phyloP scores from a whole-genome alignment of 2,113 vertebrate genomes.

The Protomyctophum bolini region DNA sequence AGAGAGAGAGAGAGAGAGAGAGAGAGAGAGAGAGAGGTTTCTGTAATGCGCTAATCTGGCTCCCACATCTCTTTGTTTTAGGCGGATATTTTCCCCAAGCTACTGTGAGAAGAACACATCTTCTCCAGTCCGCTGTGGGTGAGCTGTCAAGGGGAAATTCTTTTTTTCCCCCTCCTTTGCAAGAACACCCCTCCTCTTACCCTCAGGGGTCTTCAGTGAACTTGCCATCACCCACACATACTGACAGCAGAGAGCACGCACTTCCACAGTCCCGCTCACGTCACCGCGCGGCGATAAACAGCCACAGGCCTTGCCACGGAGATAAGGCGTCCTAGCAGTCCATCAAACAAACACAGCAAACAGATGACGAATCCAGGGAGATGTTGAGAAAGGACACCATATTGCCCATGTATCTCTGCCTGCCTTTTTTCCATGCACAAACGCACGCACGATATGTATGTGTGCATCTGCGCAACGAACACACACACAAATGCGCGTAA shows the following conservation, averaged over 20 bases:
- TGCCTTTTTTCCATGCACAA: slow-evolving; percentile 28
- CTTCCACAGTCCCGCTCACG: slow-evolving; percentile 45
- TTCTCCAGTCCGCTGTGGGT: slow-evolving; percentile 55
- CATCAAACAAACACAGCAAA: slow-evolving; percentile 67
- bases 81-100: slow-evolving; percentile 63
- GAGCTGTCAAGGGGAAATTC: slow-evolving; percentile 60
- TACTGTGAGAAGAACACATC: slow-evolving; percentile 46
- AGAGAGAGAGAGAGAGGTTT: slow-evolving; percentile 50
- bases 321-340: slow-evolving; percentile 71
- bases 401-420: slow-evolving; percentile 44
- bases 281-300: slow-evolving; percentile 68
- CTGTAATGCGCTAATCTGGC: slow-evolving; percentile 63
- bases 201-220: slow-evolving; percentile 67
- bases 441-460: background rate
- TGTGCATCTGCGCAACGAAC: slow-evolving; percentile 1
- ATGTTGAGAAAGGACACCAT: slow-evolving; percentile 58
- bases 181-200: slow-evolving; percentile 51
- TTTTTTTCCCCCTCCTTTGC: slow-evolving; percentile 18
- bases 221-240: slow-evolving; percentile 67
- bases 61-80: slow-evolving; percentile 63
- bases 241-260: slow-evolving; percentile 62
- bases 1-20: background rate
- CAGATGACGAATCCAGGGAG: slow-evolving; percentile 55
- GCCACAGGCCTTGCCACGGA: slow-evolving; percentile 51
- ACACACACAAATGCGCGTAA: background rate